Conservation (phyloP, 1,140 invertebrate genomes). For the Papilio xuthus region DNA sequence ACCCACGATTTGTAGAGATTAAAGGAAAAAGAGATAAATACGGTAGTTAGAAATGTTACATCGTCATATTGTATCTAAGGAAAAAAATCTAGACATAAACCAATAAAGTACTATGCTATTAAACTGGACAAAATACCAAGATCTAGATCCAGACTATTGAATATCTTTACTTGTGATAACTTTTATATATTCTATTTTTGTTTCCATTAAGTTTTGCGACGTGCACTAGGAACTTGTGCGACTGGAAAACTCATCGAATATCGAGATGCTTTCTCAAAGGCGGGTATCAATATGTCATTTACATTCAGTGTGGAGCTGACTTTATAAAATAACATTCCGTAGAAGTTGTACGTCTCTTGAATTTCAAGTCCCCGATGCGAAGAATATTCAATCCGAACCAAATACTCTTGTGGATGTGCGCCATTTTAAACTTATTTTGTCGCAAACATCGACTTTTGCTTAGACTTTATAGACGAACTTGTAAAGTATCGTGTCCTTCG, state of each 20-base stretch:
- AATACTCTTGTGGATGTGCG: constrained; percentile 9
- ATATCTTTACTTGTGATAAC: neutral
- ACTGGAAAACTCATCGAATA: constrained; percentile 7
- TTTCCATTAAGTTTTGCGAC: constrained; percentile 16
- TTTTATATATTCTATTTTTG: constrained; percentile 6
- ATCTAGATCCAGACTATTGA: constrained; percentile 2
- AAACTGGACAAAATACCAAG: neutral
- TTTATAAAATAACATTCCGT: constrained; percentile 35
- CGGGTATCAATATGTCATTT: constrained; percentile 30
- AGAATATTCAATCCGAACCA: constrained; percentile 33
- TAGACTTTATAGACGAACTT: constrained; percentile 13
- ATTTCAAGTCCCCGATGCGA: constrained; percentile 27
- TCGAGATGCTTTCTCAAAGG: constrained; percentile 18
- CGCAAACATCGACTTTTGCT: neutral
- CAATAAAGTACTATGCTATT: neutral
- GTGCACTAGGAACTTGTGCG: constrained; percentile 19
- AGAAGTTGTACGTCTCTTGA: constrained; percentile 30
- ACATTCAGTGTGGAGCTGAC: constrained; percentile 30
- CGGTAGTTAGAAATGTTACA: no score
- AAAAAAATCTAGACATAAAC: neutral
- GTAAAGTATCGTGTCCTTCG: constrained; percentile 10
- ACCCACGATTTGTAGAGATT: neutral
- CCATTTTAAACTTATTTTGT: constrained; percentile 33
- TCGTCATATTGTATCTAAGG: no score
- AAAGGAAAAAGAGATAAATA: neutral